phyloP scores from a whole-genome alignment of 2,113 vertebrate species.

The Tricholaema leucomelas region DNA sequence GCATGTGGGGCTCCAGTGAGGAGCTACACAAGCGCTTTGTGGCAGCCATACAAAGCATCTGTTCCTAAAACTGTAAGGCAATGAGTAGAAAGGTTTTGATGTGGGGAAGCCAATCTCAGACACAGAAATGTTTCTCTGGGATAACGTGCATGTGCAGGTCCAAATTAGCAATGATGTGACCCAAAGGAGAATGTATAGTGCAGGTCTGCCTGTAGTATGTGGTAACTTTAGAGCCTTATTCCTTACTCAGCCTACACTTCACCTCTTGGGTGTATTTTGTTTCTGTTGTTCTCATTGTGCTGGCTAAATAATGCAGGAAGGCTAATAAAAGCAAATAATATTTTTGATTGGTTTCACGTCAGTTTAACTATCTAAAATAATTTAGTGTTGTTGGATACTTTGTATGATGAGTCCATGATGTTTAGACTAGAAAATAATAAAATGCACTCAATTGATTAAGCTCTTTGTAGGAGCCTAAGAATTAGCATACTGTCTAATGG shows the following conservation, averaged over 20 bases:
- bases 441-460: constrained; percentile 78
- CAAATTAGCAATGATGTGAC: background rate
- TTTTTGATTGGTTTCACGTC: constrained; percentile 73
- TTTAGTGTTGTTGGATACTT: constrained; percentile 73
- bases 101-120: background rate
- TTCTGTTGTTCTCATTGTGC: constrained; percentile 60
- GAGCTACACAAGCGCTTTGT: background rate
- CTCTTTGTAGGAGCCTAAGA: constrained; percentile 68
- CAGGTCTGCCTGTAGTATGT: background rate
- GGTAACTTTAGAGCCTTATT: constrained; percentile 7
- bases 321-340: constrained; percentile 73
- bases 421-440: constrained; percentile 78
- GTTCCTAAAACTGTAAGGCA: background rate
- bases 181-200: background rate
- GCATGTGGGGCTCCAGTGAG: background rate
- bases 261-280: constrained; percentile 47
- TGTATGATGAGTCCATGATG: constrained; percentile 70
- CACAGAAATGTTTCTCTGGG: background rate
- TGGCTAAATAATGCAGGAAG: constrained; percentile 68
- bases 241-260: background rate
- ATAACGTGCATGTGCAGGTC: background rate
- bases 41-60: background rate
- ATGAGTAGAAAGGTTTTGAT: background rate
- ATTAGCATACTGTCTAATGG: constrained; percentile 78
- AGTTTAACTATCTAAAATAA: constrained; percentile 74